Evolutionary conservation across 2,797 vertebrate genomes (phyloP).

Genomic region (Zalophus californianus): DNA sequence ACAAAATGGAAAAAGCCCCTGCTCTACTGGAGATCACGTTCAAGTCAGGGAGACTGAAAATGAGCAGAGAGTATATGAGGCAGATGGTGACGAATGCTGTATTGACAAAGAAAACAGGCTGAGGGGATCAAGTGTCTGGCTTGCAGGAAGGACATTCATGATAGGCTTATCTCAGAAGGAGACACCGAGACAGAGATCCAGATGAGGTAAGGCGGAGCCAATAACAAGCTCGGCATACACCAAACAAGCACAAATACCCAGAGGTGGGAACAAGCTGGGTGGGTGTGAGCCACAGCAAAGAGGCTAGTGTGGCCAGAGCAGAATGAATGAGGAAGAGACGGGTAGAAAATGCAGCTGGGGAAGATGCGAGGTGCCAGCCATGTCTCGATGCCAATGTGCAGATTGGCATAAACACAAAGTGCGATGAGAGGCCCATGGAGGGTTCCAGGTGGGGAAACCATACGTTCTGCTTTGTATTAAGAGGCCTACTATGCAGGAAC

Average conservation of each 20-base stretch:
- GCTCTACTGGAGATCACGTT: background rate
- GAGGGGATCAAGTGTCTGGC: background rate
- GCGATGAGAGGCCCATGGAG: background rate
- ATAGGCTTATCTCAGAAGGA: background rate
- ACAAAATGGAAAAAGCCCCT: background rate
- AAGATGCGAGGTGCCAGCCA: background rate
- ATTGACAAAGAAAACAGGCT: background rate
- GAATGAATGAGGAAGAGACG: accelerated
- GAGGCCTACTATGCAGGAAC: background rate
- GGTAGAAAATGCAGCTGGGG: too few relatives aligned
- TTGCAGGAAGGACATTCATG: background rate
- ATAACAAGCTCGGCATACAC: too few relatives aligned
- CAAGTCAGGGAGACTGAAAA: background rate
- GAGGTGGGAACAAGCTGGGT: background rate
- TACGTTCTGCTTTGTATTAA: background rate
- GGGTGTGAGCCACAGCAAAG: background rate
- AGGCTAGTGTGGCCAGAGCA: background rate
- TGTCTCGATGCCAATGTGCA: background rate
- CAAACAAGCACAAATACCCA: background rate
- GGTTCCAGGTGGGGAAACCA: background rate
- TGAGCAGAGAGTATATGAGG: background rate
- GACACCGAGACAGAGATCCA: background rate
- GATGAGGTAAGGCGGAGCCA: background rate
- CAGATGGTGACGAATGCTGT: background rate
- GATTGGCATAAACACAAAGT: background rate